These are phyloP conservation scores for Pantala flavescens DNA, from an alignment of 1,140 invertebrate species.

Conservation along the genomic window DNA sequence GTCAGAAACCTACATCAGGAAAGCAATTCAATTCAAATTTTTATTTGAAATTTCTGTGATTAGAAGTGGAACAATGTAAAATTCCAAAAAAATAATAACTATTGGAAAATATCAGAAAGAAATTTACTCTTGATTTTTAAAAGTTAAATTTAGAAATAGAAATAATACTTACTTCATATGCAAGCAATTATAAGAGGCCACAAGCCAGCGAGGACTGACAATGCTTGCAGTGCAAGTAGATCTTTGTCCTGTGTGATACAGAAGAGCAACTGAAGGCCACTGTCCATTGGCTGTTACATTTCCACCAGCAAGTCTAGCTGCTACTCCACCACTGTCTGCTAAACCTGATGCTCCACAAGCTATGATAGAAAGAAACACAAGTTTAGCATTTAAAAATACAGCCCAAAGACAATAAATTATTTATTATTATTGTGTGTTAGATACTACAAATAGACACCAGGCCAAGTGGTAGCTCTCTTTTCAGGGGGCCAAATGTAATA, in stretches of 20 bases:
- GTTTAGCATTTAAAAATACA: background rate
- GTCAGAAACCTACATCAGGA: no score
- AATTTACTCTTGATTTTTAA: no score
- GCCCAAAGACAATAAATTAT: background rate
- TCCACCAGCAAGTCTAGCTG: slow-evolving; percentile 40
- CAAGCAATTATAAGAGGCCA: slow-evolving; percentile 48
- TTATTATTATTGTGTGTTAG: no score
- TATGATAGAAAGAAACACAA: slow-evolving; percentile 15
- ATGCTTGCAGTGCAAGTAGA: slow-evolving; percentile 46
- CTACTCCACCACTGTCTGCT: slow-evolving; percentile 26
- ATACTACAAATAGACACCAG: no score
- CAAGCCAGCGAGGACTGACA: slow-evolving; percentile 44
- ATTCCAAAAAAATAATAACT: no score
- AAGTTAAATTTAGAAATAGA: no score
- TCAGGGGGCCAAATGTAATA: no score
- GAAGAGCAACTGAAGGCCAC: slow-evolving; percentile 44
- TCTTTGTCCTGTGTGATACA: slow-evolving; percentile 41
- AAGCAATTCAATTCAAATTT: no score
- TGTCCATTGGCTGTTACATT: slow-evolving; percentile 38
- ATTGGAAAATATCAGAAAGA: no score
- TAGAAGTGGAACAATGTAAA: no score
- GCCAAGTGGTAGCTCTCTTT: no score
- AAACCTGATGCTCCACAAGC: slow-evolving; percentile 30
- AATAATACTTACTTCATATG: slow-evolving; percentile 30
- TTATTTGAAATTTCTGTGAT: no score